Evolutionary conservation across 2,113 vertebrate genomes (phyloP).

Genomic region (Gracilinanus agilis): DNA sequence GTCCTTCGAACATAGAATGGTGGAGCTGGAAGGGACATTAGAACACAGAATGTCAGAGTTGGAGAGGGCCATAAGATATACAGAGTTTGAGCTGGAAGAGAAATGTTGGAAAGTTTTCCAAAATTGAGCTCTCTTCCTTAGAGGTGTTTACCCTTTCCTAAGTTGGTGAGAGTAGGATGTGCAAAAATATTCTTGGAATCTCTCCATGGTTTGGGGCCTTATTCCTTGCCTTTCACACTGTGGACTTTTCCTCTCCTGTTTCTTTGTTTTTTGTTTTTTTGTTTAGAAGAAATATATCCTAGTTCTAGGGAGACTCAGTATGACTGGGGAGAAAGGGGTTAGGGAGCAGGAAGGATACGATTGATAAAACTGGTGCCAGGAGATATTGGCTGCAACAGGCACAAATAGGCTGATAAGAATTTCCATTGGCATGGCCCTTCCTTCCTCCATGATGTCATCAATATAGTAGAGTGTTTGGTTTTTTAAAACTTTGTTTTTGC

Average conservation of each 20-base stretch:
- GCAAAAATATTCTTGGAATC: neutral
- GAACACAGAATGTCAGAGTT: neutral
- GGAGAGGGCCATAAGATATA: neutral
- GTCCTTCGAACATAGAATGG: no score
- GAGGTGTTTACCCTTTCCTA: neutral
- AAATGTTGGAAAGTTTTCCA: neutral
- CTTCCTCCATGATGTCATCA: neutral
- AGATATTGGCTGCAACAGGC: neutral
- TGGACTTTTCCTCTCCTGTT: neutral
- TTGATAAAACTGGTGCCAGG: neutral
- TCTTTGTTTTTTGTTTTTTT: neutral
- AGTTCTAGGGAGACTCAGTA: neutral
- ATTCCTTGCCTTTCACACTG: neutral
- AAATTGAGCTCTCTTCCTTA: neutral
- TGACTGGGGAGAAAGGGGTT: neutral
- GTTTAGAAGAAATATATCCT: neutral
- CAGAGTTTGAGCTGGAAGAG: neutral
- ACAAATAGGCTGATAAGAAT: neutral
- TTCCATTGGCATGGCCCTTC: neutral
- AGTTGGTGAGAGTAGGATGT: neutral
- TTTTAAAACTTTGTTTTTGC: neutral
- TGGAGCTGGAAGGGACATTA: neutral
- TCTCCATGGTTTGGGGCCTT: neutral
- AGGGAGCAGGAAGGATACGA: neutral
- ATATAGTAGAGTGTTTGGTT: neutral